phyloP scores from a whole-genome alignment of 1,140 invertebrate species.

The Helicoverpa armigera region DNA sequence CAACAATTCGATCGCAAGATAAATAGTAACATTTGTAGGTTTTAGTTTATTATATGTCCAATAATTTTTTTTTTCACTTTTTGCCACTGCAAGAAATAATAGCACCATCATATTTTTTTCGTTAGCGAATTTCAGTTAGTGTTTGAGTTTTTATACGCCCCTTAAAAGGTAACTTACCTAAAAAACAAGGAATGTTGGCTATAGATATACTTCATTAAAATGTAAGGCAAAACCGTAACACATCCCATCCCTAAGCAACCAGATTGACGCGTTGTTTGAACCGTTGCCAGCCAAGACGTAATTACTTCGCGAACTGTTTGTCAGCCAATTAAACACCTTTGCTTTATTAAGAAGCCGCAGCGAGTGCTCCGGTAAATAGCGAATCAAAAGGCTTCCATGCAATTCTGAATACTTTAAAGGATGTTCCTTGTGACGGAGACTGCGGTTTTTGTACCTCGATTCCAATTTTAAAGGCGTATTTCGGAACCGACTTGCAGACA shows the following conservation, averaged over 20 bases:
- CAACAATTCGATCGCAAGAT: too few species aligned
- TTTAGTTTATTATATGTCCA: too few species aligned
- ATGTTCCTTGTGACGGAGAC: constrained; percentile 35
- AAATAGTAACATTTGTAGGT: too few species aligned
- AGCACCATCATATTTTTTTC: too few species aligned
- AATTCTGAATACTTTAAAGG: constrained; percentile 62
- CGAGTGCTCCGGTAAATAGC: constrained; percentile 69
- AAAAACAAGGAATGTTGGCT: too few species aligned
- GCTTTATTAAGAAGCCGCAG: constrained; percentile 83
- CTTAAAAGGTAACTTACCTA: too few species aligned
- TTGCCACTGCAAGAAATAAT: too few species aligned
- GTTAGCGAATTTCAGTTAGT: too few species aligned
- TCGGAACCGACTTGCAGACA: background rate
- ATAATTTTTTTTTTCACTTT: too few species aligned
- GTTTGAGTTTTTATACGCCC: too few species aligned
- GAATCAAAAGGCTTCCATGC: constrained; percentile 71
- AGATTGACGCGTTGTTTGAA: constrained; percentile 81
- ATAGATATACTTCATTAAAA: background rate
- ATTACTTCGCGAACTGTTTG: constrained; percentile 85
- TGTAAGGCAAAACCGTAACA: background rate
- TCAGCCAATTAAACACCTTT: constrained; percentile 85
- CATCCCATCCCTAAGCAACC: constrained; percentile 59
- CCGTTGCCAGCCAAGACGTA: constrained; percentile 76
- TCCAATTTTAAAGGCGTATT: background rate
- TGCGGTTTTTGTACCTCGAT: constrained; percentile 33